Base-by-base conservation (phyloP, 2,797 vertebrate genomes). In the Buceros bicornis region DNA sequence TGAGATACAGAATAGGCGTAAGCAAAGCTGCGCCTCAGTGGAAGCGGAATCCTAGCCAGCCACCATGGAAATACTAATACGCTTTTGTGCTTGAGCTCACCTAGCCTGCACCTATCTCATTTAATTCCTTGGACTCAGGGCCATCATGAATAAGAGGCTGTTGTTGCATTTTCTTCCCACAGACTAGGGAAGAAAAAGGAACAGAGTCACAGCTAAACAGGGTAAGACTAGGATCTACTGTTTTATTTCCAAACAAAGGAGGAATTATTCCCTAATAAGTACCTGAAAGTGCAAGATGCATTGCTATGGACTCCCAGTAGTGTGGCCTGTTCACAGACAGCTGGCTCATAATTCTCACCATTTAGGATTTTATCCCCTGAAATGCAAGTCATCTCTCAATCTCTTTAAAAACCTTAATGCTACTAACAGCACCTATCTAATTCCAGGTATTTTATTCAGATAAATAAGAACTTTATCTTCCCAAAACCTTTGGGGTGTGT, bases 1-100 rank as follows among this genome's bases (percentile, higher is more conserved):
- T 74, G 71, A 94, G 89, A 79, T 73, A 60, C n/a, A 40, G 57
- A 64, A 37, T 11, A 89, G 47, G 65, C 33, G 71, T 10, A 83
- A 89, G 84, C n/a, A 83, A 90, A 90, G 50, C 87, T 85, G 74
- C 5, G 2, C 35, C 87, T 93, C 76, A 64, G 0, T 15, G 33
- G 53, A 82, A 80, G 78, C 71, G 87, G 79, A 70, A 85, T 50
- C 69, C 48, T 69, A 79, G 42, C 37, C 82, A 94, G 69, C 18
- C 83, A 89, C 45, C 60, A 47, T 15, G 17, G 79, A 86, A 96
- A 86, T 54, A 35, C 21, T 82, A 94, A 94, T 33, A 47, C 1
- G 3, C 35, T 74, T 83, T 64, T 7, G 10, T 60, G 73, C 80
- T 73, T 64, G 67, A 83, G 71, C 74, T 91, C 82, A 47, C 74